phyloP scores from a whole-genome alignment of 1,140 invertebrate genomes.

The Aphis craccivora region DNA sequence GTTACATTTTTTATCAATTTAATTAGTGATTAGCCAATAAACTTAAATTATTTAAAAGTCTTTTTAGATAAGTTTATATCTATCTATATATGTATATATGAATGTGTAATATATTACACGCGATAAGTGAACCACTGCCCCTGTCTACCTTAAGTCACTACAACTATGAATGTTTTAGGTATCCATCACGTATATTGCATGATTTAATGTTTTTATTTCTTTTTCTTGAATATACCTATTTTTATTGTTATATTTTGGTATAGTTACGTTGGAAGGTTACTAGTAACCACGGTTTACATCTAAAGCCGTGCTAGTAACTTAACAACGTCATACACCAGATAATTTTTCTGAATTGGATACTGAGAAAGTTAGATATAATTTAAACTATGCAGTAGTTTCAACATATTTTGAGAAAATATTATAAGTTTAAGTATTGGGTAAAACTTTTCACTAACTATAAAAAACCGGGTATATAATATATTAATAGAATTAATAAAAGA shows the following conservation, averaged over 20 bases:
- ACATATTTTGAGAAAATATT: not conserved
- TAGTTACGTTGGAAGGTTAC: not conserved
- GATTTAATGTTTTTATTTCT: conserved; percentile 12
- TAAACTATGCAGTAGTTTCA: not conserved
- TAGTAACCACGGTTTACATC: too few relatives aligned
- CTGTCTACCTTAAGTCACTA: not conserved
- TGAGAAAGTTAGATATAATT: not conserved
- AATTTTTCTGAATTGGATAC: conserved; percentile 16
- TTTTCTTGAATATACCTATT: not conserved
- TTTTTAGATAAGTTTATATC: not conserved
- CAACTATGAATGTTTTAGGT: conserved; percentile 8
- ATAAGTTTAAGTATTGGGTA: not conserved
- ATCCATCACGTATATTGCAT: conserved; percentile 27
- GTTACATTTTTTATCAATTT: not conserved
- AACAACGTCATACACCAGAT: conserved; percentile 40
- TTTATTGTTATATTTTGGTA: conserved; percentile 46
- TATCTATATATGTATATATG: not conserved
- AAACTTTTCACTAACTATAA: not conserved
- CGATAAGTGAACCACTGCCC: not conserved
- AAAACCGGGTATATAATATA: not conserved
- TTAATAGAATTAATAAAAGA: not conserved
- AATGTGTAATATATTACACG: not conserved
- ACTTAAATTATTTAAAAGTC: not conserved
- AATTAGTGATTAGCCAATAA: not conserved
- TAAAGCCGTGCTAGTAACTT: conserved; percentile 10